phyloP scores from a whole-genome alignment of 2,888 invertebrate species.

The Scaptomyza polygonia region DNA sequence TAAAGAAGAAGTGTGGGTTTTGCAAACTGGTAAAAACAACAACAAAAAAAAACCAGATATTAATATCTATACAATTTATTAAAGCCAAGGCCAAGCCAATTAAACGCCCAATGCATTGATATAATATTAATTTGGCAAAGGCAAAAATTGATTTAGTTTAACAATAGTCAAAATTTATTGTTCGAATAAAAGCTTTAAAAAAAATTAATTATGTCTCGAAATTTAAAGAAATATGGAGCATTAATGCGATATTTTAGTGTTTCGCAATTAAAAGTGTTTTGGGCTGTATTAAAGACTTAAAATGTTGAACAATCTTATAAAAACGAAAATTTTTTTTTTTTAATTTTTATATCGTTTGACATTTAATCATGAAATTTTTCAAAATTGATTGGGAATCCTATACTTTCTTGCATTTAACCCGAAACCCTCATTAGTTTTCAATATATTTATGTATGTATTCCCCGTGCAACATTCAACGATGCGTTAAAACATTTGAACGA shows the following conservation, averaged over 20 bases:
- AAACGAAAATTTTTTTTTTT: too few relatives aligned
- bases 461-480: constrained; percentile 37
- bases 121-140: constrained; percentile 18
- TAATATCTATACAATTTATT: constrained; percentile 52
- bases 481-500: constrained; percentile 64
- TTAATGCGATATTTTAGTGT: too few relatives aligned
- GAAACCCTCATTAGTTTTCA: constrained; percentile 12
- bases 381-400: background rate
- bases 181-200: constrained; percentile 1
- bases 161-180: too few relatives aligned
- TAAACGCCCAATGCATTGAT: constrained; percentile 43
- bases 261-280: too few relatives aligned
- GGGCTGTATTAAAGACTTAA: too few relatives aligned
- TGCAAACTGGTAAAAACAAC: constrained; percentile 9
- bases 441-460: too few relatives aligned
- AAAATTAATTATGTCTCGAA: too few relatives aligned
- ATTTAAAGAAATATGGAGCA: too few relatives aligned
- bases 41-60: constrained; percentile 19
- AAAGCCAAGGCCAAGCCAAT: constrained; percentile 51
- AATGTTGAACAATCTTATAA: too few relatives aligned
- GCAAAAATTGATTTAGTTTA: constrained; percentile 21
- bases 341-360: too few relatives aligned
- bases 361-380: too few relatives aligned
- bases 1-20: background rate
- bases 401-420: background rate